Evolutionary conservation across 2,113 vertebrate species (phyloP).

Genomic region (Synchiropus splendidus): DNA sequence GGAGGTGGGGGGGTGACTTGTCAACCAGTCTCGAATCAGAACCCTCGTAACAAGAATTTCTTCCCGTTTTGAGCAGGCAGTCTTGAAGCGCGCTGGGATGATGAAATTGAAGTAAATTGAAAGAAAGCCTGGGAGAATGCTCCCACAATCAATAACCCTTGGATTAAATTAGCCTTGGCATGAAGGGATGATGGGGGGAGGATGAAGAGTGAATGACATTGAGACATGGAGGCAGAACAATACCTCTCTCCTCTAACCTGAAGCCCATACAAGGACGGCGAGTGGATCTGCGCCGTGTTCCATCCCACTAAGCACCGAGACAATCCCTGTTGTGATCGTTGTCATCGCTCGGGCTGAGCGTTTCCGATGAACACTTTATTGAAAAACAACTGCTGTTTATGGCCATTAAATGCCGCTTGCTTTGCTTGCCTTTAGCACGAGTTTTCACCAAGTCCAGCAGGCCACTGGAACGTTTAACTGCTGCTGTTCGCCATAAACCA

Average conservation of each 20-base stretch:
- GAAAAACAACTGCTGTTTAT: constrained; percentile 11
- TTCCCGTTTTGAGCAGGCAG: constrained; percentile 56
- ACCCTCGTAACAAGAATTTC: constrained; percentile 60
- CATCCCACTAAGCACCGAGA: constrained; percentile 23
- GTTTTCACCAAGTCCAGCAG: no score
- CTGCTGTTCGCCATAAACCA: no score
- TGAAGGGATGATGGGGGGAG: constrained; percentile 56
- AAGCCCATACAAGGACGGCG: constrained; percentile 39
- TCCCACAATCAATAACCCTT: constrained; percentile 65
- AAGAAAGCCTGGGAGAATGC: constrained; percentile 66
- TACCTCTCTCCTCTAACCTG: constrained; percentile 38
- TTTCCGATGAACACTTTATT: constrained; percentile 19
- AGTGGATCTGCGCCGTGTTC: constrained; percentile 34
- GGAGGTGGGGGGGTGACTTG: constrained; percentile 40
- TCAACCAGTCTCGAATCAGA: constrained; percentile 58
- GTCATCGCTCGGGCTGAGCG: constrained; percentile 12
- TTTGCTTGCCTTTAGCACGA: neutral
- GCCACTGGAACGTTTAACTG: no score
- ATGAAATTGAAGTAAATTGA: constrained; percentile 68
- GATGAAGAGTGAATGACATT: constrained; percentile 62
- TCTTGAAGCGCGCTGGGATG: constrained; percentile 57
- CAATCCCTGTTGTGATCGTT: constrained; percentile 1
- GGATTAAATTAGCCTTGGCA: constrained; percentile 67
- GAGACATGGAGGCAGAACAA: constrained; percentile 62
- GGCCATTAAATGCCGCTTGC: neutral